A percentile compares a stretch with the other conserved stretches of the same genome.
Conservation (phyloP, 2,113 vertebrate species). For the Pachyramphus minor region DNA sequence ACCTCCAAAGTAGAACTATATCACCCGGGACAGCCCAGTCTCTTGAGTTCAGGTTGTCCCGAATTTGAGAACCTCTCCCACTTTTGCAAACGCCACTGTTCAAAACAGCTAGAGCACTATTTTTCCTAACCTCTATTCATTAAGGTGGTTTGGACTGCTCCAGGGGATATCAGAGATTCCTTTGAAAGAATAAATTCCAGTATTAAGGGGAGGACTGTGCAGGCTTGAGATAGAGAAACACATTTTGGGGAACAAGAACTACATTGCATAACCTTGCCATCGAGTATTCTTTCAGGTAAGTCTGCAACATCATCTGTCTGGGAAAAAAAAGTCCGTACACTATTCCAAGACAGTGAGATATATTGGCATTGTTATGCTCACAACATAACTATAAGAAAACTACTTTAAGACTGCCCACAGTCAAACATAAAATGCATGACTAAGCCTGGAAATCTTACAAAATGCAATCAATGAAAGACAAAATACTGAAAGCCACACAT, state of each 20-base stretch:
- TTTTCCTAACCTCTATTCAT: not conserved
- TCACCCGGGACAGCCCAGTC: not conserved
- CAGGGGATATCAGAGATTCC: not conserved
- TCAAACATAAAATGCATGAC: not conserved
- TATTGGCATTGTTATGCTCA: not conserved
- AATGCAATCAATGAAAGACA: not conserved
- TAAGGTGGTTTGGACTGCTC: not conserved
- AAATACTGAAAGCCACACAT: not conserved
- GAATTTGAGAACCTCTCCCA: not conserved
- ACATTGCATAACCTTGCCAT: not conserved
- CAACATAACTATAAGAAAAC: not conserved
- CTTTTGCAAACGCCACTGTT: not conserved
- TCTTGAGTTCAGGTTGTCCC: not conserved
- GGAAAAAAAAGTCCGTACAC: not conserved
- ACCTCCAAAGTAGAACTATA: not conserved
- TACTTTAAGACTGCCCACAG: not conserved
- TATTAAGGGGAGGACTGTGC: not conserved
- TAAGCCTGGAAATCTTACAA: not conserved
- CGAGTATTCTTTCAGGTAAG: not conserved
- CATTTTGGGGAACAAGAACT: not conserved
- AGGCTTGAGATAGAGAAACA: not conserved
- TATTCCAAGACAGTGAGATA: not conserved
- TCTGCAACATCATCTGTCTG: not conserved
- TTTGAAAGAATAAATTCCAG: not conserved
- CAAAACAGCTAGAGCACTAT: not conserved